Evolutionary conservation across 2,113 vertebrate genomes (phyloP).

Genomic region (Aramus guarauna): DNA sequence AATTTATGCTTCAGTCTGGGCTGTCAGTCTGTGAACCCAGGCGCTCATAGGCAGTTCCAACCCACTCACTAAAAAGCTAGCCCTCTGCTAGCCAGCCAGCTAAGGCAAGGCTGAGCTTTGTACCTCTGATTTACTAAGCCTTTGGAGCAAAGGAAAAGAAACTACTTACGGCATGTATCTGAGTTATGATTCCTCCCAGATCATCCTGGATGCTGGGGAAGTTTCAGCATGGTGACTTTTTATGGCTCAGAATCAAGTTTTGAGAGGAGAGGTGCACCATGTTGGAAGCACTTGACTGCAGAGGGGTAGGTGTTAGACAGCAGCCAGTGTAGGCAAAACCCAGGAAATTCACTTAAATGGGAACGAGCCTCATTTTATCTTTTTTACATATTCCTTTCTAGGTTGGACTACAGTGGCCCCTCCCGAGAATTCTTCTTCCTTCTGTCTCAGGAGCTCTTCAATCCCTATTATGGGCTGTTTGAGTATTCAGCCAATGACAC

Average conservation of each 20-base stretch:
- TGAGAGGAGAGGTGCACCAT: not conserved
- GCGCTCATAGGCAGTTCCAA: not conserved
- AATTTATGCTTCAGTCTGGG: not conserved
- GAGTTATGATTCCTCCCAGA: not conserved
- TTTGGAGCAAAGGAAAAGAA: not conserved
- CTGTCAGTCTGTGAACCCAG: not conserved
- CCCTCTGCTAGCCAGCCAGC: not conserved
- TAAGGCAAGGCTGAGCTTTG: not conserved
- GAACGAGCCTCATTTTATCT: not conserved
- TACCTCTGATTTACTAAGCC: not conserved
- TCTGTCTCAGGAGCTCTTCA: conserved; percentile 97
- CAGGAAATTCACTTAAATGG: not conserved
- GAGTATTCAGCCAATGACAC: conserved; percentile 98
- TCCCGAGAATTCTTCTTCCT: conserved; percentile 99
- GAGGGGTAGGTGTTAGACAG: not conserved
- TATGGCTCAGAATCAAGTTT: not conserved
- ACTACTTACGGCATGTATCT: not conserved
- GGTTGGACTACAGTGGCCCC: conserved; percentile 95
- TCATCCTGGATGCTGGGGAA: not conserved
- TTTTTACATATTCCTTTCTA: conserved; percentile 62
- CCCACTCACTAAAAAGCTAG: not conserved
- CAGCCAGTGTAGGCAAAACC: not conserved
- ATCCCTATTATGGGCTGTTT: conserved; percentile 97
- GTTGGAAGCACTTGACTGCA: not conserved
- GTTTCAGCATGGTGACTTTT: not conserved